Percentiles rank a stretch among this genome's conserved stretches.
Conservation (phyloP, 2,113 vertebrate species). For the Herpailurus yagouaroundi region DNA sequence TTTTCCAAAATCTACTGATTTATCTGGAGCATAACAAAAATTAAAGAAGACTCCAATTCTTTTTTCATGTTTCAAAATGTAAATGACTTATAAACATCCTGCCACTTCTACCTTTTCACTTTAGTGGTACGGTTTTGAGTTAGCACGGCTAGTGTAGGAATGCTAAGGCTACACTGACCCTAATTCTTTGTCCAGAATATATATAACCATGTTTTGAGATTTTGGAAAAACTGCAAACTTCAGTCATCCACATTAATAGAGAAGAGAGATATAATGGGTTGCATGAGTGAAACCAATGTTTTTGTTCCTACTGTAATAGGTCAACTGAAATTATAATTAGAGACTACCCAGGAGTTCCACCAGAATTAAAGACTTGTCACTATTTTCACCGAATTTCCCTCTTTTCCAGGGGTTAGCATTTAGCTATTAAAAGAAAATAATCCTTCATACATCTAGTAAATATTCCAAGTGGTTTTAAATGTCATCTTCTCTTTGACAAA, state of each 20-base stretch:
- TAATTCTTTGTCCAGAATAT: slow-evolving; percentile 10
- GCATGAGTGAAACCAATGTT: slow-evolving; percentile 45
- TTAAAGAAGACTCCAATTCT: neutral
- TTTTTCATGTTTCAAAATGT: neutral
- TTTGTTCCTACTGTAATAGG: slow-evolving; percentile 53
- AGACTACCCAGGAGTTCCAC: neutral
- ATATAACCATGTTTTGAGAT: neutral
- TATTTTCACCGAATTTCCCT: neutral
- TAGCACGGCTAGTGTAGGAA: neutral
- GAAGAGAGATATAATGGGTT: neutral
- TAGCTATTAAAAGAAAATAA: slow-evolving; percentile 48
- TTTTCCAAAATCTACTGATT: neutral
- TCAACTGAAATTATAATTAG: slow-evolving; percentile 65
- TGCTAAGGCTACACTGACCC: neutral
- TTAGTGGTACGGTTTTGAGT: neutral
- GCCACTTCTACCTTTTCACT: neutral
- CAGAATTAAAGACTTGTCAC: slow-evolving; percentile 37
- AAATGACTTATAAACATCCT: neutral
- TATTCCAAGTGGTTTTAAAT: slow-evolving; percentile 45
- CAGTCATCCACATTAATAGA: neutral
- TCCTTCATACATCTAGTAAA: slow-evolving; percentile 19
- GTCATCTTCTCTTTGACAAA: slow-evolving; percentile 3
- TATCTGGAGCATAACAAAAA: neutral
- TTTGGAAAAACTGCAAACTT: neutral
- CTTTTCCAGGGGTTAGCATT: slow-evolving; percentile 47